Evolutionary conservation across 2,888 invertebrate species (phyloP).

Genomic region (Protophormia terraenovae): DNA sequence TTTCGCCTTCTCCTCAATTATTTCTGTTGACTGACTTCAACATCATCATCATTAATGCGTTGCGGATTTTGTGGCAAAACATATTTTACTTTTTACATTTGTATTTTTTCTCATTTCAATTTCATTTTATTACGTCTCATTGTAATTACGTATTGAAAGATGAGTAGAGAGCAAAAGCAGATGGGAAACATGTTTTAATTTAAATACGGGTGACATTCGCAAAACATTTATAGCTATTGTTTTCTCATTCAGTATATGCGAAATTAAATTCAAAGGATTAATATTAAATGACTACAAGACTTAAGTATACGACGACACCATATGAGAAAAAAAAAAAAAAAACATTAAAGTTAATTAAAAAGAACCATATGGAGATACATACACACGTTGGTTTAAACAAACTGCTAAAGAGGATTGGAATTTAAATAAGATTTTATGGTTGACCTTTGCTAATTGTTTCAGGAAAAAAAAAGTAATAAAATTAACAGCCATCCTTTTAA

Average conservation of each 20-base stretch:
- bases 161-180: slow-evolving; percentile 25
- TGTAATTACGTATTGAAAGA: slow-evolving; percentile 45
- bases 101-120: slow-evolving; percentile 10
- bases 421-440: too few relatives aligned
- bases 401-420: background rate
- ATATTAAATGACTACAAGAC: background rate
- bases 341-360: slow-evolving; percentile 28
- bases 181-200: slow-evolving; percentile 59
- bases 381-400: background rate
- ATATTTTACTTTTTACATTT: slow-evolving; percentile 24
- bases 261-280: slow-evolving; percentile 22
- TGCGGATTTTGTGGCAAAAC: slow-evolving; percentile 57
- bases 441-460: too few relatives aligned
- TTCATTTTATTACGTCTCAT: slow-evolving; percentile 55
- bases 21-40: too few relatives aligned
- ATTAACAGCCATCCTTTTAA: too few relatives aligned
- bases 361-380: background rate
- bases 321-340: too few relatives aligned
- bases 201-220: slow-evolving; percentile 45
- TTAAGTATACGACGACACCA: background rate
- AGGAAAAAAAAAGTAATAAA: too few relatives aligned
- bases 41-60: slow-evolving; percentile 46
- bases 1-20: background rate
- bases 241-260: background rate
- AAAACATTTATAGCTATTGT: background rate